Percentiles rank a stretch among this genome's conserved stretches.
phyloP scores from a whole-genome alignment of 92 coral and sea anemone species.

The Desmophyllum pertusum region DNA sequence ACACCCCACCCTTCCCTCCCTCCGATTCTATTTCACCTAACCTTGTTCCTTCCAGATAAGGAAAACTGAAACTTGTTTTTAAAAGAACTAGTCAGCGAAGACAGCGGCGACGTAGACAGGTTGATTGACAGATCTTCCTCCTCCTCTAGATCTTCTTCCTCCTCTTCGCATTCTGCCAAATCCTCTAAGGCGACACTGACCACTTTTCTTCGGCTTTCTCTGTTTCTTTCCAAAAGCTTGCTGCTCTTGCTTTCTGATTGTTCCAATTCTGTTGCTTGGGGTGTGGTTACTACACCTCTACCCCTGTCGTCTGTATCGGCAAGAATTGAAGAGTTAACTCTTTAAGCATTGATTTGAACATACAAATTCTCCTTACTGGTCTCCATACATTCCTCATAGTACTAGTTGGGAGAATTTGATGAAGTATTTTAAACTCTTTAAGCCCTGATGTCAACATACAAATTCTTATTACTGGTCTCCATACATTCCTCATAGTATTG shows the following conservation, averaged over 20 bases:
- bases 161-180: slow-evolving; percentile 60
- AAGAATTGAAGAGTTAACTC: neutral
- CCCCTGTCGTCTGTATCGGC: neutral
- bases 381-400: neutral
- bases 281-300: neutral
- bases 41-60: slow-evolving; percentile 18
- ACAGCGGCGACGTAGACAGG: neutral
- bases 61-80: slow-evolving; percentile 21
- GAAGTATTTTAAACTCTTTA: neutral
- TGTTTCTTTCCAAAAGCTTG: slow-evolving; percentile 37
- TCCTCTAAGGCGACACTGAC: slow-evolving; percentile 77
- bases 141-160: slow-evolving; percentile 53
- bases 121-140: neutral
- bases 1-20: neutral
- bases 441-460: neutral
- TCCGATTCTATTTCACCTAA: neutral
- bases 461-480: neutral
- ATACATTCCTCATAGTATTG: neutral
- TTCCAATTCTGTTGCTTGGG: slow-evolving; percentile 6
- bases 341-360: neutral
- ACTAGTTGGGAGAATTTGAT: neutral
- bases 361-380: neutral
- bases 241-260: slow-evolving; percentile 38
- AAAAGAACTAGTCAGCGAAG: slow-evolving; percentile 24
- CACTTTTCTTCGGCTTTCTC: slow-evolving; percentile 61